Percentiles rank a stretch among this genome's conserved stretches.
These are phyloP conservation scores for Poeciliopsis turneri DNA, from an alignment of 2,797 vertebrate genomes.

Conservation along the genomic window DNA sequence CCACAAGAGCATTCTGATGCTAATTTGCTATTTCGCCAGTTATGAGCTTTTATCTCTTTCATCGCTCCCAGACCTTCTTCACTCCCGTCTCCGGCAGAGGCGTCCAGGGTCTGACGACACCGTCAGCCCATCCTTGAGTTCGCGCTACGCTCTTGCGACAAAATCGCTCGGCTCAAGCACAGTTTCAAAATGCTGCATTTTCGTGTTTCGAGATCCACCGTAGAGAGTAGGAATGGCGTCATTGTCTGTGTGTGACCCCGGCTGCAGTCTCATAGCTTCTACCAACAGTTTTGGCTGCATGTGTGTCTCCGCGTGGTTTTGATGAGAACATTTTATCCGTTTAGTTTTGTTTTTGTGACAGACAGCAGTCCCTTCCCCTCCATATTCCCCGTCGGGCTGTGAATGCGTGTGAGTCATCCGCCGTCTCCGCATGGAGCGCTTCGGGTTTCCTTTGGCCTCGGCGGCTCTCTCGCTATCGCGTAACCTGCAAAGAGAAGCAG, in stretches of 20 bases:
- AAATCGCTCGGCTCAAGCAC: constrained; percentile 64
- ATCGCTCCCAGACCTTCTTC: constrained; percentile 28
- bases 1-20: constrained; percentile 78
- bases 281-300: constrained; percentile 39
- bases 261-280: constrained; percentile 53
- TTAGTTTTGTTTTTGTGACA: constrained; percentile 42
- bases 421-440: constrained; percentile 64
- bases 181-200: constrained; percentile 61
- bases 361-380: constrained; percentile 52
- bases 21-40: constrained; percentile 78
- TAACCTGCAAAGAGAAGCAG: constrained; percentile 82
- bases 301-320: constrained; percentile 43
- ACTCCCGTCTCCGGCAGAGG: constrained; percentile 29
- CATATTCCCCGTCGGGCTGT: constrained; percentile 52
- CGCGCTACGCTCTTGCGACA: constrained; percentile 23
- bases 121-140: constrained; percentile 27
- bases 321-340: constrained; percentile 54
- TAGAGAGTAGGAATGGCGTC: constrained; percentile 49
- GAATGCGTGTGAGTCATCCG: constrained; percentile 67
- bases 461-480: constrained; percentile 88
- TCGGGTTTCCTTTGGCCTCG: constrained; percentile 58
- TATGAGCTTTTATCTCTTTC: constrained; percentile 61
- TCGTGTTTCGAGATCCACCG: constrained; percentile 19
- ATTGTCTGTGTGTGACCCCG: constrained; percentile 57
- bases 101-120: constrained; percentile 43